Percentiles rank a stretch among this genome's conserved stretches.
phyloP scores from a whole-genome alignment of 2,113 vertebrate genomes.

The zebrafish (Danio rerio) region DNA sequence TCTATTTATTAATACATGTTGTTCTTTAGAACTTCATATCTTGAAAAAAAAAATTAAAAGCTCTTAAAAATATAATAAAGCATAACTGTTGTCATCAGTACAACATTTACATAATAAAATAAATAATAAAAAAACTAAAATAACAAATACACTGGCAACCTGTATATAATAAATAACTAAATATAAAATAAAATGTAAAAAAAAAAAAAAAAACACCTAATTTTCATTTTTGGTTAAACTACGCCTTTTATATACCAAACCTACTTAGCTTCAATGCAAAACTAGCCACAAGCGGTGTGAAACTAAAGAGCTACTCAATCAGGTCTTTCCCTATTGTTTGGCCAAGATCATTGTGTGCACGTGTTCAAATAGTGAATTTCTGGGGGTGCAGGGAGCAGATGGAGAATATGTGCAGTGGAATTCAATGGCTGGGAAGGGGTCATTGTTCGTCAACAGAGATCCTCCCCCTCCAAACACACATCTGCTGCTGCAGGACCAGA shows the following conservation, averaged over 20 bases:
- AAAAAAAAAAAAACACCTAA: too few relatives aligned
- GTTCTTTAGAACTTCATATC: not conserved
- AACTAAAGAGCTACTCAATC: constrained; percentile 16
- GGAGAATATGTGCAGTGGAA: constrained; percentile 70
- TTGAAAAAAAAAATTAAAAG: not conserved
- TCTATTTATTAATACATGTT: too few relatives aligned
- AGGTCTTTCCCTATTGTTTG: constrained; percentile 20
- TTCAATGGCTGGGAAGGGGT: constrained; percentile 61
- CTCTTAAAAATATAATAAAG: not conserved
- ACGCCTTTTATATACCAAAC: not conserved
- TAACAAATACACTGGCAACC: not conserved
- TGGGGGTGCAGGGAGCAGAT: constrained; percentile 75
- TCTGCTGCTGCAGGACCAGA: constrained; percentile 66
- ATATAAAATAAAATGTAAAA: not conserved
- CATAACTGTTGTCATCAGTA: not conserved
- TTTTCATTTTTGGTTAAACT: too few relatives aligned
- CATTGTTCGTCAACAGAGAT: constrained; percentile 67
- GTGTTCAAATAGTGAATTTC: constrained; percentile 44
- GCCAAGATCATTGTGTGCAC: not conserved
- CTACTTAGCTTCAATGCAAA: not conserved
- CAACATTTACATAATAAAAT: not conserved
- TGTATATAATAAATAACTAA: not conserved
- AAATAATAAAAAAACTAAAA: not conserved
- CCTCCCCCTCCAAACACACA: constrained; percentile 62
- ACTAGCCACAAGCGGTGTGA: not conserved